A percentile compares a stretch with the other conserved stretches of the same genome.
Conservation (phyloP, 1,140 invertebrate species). For the Drosophila pallidifrons region DNA sequence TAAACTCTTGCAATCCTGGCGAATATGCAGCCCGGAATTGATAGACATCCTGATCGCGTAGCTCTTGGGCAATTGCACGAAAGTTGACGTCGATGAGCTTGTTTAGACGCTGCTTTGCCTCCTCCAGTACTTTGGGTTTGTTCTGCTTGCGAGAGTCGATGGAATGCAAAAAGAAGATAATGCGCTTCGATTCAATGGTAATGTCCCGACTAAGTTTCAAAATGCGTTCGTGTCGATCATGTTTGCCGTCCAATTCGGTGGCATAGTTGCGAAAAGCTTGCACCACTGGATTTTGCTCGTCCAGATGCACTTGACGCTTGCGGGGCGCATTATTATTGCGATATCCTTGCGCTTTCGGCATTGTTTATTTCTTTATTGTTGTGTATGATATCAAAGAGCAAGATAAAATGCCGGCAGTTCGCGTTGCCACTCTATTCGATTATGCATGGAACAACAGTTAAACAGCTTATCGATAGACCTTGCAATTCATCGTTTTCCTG, state of each 20-base stretch:
- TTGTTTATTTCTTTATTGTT: slow-evolving; percentile 19
- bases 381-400: too few species aligned
- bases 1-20: slow-evolving; percentile 93
- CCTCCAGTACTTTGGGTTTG: slow-evolving; percentile 87
- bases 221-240: slow-evolving; percentile 94
- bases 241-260: slow-evolving; percentile 90
- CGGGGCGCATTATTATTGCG: slow-evolving; percentile 46
- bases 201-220: slow-evolving; percentile 93
- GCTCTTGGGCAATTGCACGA: slow-evolving; percentile 89
- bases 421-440: not conserved
- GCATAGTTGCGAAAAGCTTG: slow-evolving; percentile 90
- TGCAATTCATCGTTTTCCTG: too few species aligned
- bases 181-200: slow-evolving; percentile 96
- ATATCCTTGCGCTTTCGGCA: slow-evolving; percentile 53
- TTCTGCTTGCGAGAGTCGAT: slow-evolving; percentile 87
- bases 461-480: not conserved
- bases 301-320: slow-evolving; percentile 51
- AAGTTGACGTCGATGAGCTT: slow-evolving; percentile 88
- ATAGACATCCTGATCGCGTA: slow-evolving; percentile 90
- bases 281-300: slow-evolving; percentile 87
- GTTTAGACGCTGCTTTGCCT: slow-evolving; percentile 89
- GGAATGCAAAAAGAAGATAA: slow-evolving; percentile 94
- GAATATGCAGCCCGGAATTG: slow-evolving; percentile 91
- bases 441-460: not conserved
- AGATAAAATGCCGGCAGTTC: slow-evolving; percentile 28